Evolutionary conservation across 1,140 invertebrate species (phyloP).

Genomic region (Nylanderia fulva): DNA sequence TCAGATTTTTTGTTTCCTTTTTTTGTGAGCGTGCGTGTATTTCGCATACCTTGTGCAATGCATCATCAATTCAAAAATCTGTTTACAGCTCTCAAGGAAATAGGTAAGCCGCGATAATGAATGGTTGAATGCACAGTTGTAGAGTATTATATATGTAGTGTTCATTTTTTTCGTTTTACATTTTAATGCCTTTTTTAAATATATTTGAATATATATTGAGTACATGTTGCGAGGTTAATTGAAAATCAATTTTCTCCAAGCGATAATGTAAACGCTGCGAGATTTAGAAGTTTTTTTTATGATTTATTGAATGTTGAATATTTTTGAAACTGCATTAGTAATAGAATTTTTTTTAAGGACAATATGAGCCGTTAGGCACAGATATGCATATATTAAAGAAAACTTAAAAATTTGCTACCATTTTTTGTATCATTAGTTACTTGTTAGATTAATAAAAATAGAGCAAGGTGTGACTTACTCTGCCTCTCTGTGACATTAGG

Average conservation of each 20-base stretch:
- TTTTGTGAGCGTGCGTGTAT: conserved; percentile 73
- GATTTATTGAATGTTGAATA: not conserved
- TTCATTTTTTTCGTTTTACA: conserved; percentile 68
- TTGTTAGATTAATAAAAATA: too few relatives aligned
- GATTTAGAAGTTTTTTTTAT: conserved; percentile 1
- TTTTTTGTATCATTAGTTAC: too few relatives aligned
- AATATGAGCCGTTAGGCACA: too few relatives aligned
- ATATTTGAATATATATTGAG: conserved; percentile 32
- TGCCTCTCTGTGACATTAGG: too few relatives aligned
- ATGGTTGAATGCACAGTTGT: conserved; percentile 81
- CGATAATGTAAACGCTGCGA: not conserved
- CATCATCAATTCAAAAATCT: conserved; percentile 81
- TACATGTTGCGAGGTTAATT: conserved; percentile 48
- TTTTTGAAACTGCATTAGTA: not conserved
- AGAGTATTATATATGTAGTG: conserved; percentile 78
- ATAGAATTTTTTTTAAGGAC: not conserved
- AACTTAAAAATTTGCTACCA: too few relatives aligned
- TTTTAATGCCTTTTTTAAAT: conserved; percentile 60
- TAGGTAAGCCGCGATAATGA: conserved; percentile 84
- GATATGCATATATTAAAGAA: too few relatives aligned
- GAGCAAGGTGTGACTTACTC: too few relatives aligned
- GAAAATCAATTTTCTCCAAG: conserved; percentile 46
- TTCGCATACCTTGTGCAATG: conserved; percentile 69
- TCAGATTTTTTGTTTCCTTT: too few relatives aligned
- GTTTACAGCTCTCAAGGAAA: conserved; percentile 85